A percentile compares a stretch with the other conserved stretches of the same genome.
Evolutionary conservation across 1,140 invertebrate genomes (phyloP).

Genomic region (Pantala flavescens): DNA sequence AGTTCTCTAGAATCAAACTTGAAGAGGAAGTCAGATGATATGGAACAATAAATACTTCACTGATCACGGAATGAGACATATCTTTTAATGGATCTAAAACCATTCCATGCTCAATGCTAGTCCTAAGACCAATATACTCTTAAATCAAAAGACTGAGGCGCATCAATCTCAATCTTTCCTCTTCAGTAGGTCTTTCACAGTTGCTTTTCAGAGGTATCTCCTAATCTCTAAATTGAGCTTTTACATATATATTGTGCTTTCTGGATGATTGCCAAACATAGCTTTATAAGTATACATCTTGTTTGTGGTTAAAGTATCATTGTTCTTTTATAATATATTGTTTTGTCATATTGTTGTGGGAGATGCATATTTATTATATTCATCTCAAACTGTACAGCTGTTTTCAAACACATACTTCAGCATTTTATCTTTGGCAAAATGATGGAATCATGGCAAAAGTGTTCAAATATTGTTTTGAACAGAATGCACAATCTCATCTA

Average conservation of each 20-base stretch:
- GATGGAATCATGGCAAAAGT: too few species aligned
- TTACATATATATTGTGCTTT: background rate
- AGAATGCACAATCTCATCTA: background rate
- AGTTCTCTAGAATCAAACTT: background rate
- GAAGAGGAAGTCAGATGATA: background rate
- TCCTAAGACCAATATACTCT: background rate
- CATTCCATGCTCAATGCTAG: conserved; percentile 5
- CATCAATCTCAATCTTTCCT: background rate
- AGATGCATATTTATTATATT: background rate
- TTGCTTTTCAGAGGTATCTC: background rate
- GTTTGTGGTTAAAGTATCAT: background rate
- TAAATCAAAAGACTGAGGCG: background rate
- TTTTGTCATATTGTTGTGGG: too few species aligned
- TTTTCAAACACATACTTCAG: background rate
- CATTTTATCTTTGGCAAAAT: too few species aligned
- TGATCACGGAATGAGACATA: background rate
- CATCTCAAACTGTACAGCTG: background rate
- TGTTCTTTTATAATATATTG: background rate
- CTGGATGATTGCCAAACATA: background rate
- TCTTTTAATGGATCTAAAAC: background rate
- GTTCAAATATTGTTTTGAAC: too few species aligned
- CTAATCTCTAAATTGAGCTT: background rate
- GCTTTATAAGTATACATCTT: background rate
- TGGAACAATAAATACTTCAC: background rate
- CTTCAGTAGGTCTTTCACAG: background rate